phyloP scores from a whole-genome alignment of 2,113 vertebrate species.

The Pygathrix nemaeus region DNA sequence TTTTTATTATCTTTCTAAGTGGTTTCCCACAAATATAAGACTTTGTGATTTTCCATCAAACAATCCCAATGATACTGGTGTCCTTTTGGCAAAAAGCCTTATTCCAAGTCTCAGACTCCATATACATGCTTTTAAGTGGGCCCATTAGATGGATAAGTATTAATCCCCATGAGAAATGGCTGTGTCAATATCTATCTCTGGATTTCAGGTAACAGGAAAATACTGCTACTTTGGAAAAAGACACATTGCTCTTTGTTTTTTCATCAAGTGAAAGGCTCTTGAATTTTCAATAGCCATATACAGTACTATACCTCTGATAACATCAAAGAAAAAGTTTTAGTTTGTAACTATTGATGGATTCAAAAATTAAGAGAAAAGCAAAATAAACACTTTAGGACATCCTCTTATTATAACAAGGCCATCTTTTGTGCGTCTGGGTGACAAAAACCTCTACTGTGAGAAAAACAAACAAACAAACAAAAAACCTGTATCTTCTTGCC shows the following conservation, averaged over 20 bases:
- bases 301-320: slow-evolving; percentile 36
- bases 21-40: slow-evolving; percentile 3
- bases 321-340: slow-evolving; percentile 36
- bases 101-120: slow-evolving; percentile 30
- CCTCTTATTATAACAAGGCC: slow-evolving; percentile 23
- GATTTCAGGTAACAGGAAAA: slow-evolving; percentile 40
- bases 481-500: background rate
- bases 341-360: slow-evolving; percentile 35
- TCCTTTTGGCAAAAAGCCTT: slow-evolving; percentile 19
- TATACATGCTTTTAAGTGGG: background rate
- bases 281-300: background rate
- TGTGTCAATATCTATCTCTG: background rate
- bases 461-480: background rate
- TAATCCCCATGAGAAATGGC: slow-evolving; percentile 10
- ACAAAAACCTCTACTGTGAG: background rate
- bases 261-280: slow-evolving; percentile 36
- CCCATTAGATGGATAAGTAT: background rate
- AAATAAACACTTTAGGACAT: slow-evolving; percentile 32
- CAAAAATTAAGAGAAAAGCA: slow-evolving; percentile 35
- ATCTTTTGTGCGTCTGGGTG: background rate
- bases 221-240: slow-evolving; percentile 14
- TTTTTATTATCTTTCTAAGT: slow-evolving; percentile 53
- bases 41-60: slow-evolving; percentile 3
- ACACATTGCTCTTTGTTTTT: background rate
- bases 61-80: background rate